Evolutionary conservation across 2,888 invertebrate genomes (phyloP).

Genomic region (Agrilus mali): DNA sequence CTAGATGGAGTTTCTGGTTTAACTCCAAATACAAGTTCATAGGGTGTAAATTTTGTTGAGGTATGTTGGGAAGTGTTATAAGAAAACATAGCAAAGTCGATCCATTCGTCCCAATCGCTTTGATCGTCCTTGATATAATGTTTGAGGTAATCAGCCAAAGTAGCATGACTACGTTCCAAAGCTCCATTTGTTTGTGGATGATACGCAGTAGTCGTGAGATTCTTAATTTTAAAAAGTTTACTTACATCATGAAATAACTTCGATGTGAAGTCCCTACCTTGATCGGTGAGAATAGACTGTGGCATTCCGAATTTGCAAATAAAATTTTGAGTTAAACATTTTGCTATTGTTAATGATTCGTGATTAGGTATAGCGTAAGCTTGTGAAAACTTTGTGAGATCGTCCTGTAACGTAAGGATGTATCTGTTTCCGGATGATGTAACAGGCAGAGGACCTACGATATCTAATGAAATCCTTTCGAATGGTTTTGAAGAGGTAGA

Average conservation of each 20-base stretch:
- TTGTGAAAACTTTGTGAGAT: constrained; percentile 24
- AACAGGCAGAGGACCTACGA: constrained; percentile 22
- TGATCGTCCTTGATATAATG: constrained; percentile 18
- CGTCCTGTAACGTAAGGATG: constrained; percentile 26
- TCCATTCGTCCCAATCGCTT: constrained; percentile 9
- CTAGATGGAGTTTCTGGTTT: constrained; percentile 10
- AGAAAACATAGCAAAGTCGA: constrained; percentile 15
- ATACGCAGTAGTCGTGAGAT: no score
- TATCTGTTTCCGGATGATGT: constrained; percentile 21
- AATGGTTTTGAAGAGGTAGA: no score
- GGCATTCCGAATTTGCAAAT: constrained; percentile 15
- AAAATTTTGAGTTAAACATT: constrained; percentile 12
- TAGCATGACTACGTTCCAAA: constrained; percentile 21
- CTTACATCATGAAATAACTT: constrained; percentile 15
- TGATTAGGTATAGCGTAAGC: constrained; percentile 22
- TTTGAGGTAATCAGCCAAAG: constrained; percentile 19
- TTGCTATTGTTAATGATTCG: constrained; percentile 22
- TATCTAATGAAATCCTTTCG: constrained; percentile 21
- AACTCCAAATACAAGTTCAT: constrained; percentile 14
- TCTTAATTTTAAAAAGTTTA: no score
- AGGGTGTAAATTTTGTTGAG: constrained; percentile 14
- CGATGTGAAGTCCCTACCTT: constrained; percentile 6
- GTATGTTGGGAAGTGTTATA: constrained; percentile 17
- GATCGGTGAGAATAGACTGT: constrained; percentile 4
- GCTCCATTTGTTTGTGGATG: no score